Conservation (phyloP, 2,888 invertebrate genomes). For the Epinotia brunnichana region DNA sequence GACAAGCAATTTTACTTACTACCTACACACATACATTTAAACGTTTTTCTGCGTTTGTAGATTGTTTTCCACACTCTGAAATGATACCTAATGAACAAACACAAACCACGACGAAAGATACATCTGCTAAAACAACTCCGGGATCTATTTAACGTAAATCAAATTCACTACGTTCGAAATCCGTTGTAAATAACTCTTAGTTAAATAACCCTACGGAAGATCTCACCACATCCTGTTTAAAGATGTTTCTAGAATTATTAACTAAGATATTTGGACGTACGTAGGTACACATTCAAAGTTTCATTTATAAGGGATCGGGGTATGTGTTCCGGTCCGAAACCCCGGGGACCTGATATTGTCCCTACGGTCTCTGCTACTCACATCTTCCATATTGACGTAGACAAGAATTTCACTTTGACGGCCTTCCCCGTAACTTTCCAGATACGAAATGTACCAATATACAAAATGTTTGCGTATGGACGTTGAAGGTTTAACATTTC, state of each 20-base stretch:
- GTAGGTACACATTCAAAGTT: slow-evolving; percentile 76
- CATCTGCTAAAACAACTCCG: background rate
- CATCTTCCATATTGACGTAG: slow-evolving; percentile 7
- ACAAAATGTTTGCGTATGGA: background rate
- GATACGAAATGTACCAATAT: slow-evolving; percentile 13
- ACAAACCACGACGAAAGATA: background rate
- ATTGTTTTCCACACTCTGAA: no score
- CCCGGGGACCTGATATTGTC: slow-evolving; percentile 70
- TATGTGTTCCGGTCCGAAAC: slow-evolving; percentile 74
- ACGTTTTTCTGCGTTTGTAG: background rate
- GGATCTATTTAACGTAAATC: background rate
- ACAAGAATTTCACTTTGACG: slow-evolving; percentile 7
- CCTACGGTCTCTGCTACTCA: slow-evolving; percentile 32
- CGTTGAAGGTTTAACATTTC: slow-evolving; percentile 2
- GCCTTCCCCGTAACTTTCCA: slow-evolving; percentile 3
- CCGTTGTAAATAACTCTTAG: slow-evolving; percentile 32
- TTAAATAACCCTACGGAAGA: slow-evolving; percentile 61
- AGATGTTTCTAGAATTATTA: slow-evolving; percentile 83
- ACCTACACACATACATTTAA: background rate
- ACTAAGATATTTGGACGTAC: slow-evolving; percentile 78
- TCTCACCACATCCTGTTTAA: slow-evolving; percentile 78
- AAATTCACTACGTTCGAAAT: slow-evolving; percentile 14
- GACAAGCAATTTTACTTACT: background rate
- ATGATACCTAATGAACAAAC: no score
- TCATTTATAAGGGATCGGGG: slow-evolving; percentile 69